Base-by-base conservation (phyloP, 2,797 vertebrate species). In the Pseudotriccus pelzelni region DNA sequence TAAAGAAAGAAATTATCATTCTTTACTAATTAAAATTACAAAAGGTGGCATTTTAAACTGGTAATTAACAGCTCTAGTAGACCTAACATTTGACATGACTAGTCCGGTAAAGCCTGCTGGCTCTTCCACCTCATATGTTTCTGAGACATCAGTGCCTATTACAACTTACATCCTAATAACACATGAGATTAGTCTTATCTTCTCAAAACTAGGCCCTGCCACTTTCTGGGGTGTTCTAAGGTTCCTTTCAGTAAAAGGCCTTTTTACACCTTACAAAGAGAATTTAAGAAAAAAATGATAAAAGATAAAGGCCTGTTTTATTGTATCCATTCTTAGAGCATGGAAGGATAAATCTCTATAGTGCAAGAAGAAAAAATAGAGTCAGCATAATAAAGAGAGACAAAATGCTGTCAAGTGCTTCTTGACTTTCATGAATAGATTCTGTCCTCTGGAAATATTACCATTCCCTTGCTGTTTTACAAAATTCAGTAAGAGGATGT, bases 21-120 rank as follows among this genome's bases (percentile, higher is more conserved):
- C 58, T 76, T 91, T 53, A 66, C 55, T 59, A 87, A 92, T 90
- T 73, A 91, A 91, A 94, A 81, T 30, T 36, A 67, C 23, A 92
- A 94, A 95, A 88, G 17, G 58, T 78, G 47, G 43, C 39, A 77
- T 14, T 66, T 78, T 91, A 63, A 75, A 28, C 41, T 76, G 14
- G 14, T 84, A 80, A 83, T 63, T 47, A 64, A 84, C 24, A 78
- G 18, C 37, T 91, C 47, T 36, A 44, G 34, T 12, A 78, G 56
- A 85, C 23, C n/a, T 62, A 79, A 56, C 14, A 59, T 49, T 83
- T n/a, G 76, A 68, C 24, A 25, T 7, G 9, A 67, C 39, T 10
- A 70, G 44, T 34, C 16, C 49, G 59, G 50, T 32, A 76, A 87
- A 90, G 16, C 18, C 37, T 75, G 18, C 18, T 84, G 8, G 7